Base-by-base conservation (phyloP, 1,140 invertebrate genomes). In the Hyposmocoma kahamanoa region DNA sequence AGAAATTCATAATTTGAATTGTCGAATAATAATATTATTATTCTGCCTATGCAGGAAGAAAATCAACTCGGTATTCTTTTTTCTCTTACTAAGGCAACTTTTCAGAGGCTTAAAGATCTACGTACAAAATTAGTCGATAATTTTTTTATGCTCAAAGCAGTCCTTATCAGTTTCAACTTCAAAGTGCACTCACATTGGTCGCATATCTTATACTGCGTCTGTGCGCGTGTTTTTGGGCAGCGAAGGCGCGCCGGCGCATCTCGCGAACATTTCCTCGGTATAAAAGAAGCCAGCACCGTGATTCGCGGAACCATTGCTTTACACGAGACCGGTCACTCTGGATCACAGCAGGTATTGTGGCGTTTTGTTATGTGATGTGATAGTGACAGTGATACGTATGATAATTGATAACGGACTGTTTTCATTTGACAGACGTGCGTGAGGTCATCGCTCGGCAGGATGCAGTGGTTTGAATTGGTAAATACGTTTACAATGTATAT, bases 221-320 rank as follows among this genome's bases (percentile, higher is more conserved):
- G n/a, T n/a, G n/a, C n/a, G n/a, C n/a, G n/a, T n/a, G n/a, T n/a
- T n/a, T n/a, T n/a, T n/a, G n/a, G n/a, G n/a, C n/a, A n/a, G n/a
- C n/a, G n/a, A n/a, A n/a, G n/a, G n/a, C 63, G 69, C 50, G 53
- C 61, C 52, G 17, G 69, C 69, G 71, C 76, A 80, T 84, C 75
- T 79, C 62, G 63, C 50, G 64, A 62, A 72, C 61, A 66, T 76
- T 81, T 84, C 75, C 80, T 71, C 72, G 73, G 80, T 84, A 84
- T 84, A 84, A 71, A 84, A 84, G 77, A 80, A 73, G 64, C 65
- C 69, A 68, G 63, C 74, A 67, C 57, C 53, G 65, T 71, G 62
- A 63, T 73, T 63, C 66, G 67, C 59, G 58, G 60, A 74, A 72
- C 72, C 74, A 84, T 84, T 84, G 72, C 75, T 68, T 66, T 67